A percentile compares a stretch with the other conserved stretches of the same genome.
These are phyloP conservation scores for Zygaena filipendulae DNA, from an alignment of 2,888 invertebrate species.

Conservation along the genomic window DNA sequence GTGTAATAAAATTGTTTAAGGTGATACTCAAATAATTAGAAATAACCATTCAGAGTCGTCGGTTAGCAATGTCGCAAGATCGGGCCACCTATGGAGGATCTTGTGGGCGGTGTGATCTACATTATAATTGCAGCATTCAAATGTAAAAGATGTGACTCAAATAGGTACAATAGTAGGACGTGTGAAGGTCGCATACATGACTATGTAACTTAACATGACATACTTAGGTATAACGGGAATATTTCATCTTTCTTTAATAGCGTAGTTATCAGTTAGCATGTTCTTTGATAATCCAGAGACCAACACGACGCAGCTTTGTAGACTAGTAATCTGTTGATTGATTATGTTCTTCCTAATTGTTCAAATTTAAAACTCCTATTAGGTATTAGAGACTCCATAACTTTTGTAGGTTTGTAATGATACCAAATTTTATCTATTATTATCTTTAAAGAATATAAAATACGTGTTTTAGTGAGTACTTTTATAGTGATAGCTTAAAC, in stretches of 20 bases:
- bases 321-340: conserved; percentile 64
- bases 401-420: conserved; percentile 65
- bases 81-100: too few species aligned
- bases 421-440: conserved; percentile 69
- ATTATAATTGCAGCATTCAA: conserved; percentile 52
- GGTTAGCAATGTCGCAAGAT: too few species aligned
- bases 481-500: conserved; percentile 65
- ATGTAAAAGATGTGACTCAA: conserved; percentile 63
- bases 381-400: conserved; percentile 59
- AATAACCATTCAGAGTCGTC: too few species aligned
- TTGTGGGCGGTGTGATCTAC: too few species aligned
- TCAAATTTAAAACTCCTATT: conserved; percentile 66
- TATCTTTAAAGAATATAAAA: conserved; percentile 65
- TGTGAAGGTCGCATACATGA: conserved; percentile 65
- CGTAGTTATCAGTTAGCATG: too few species aligned
- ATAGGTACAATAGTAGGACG: conserved; percentile 65
- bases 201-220: too few species aligned
- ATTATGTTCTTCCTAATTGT: conserved; percentile 65
- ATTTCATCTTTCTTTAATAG: too few species aligned
- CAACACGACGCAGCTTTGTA: conserved; percentile 40
- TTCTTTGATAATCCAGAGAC: too few species aligned
- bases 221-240: too few species aligned
- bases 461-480: conserved; percentile 63
- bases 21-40: too few species aligned
- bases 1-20: too few species aligned